Conservation (phyloP, 2,113 vertebrate genomes). For the Bothrops jararaca region DNA sequence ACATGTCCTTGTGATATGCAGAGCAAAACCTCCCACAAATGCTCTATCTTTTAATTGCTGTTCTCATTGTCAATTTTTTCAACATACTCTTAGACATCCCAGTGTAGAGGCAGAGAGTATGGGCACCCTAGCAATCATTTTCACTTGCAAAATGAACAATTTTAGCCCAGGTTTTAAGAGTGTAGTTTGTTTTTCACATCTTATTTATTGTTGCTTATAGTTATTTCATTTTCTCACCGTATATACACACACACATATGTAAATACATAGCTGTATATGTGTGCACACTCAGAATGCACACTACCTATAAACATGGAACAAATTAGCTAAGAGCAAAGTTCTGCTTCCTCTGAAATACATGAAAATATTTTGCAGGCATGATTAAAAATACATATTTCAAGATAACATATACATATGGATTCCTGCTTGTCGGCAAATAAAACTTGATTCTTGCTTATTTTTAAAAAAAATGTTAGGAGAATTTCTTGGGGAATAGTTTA, state of each 20-base stretch:
- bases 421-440: background rate
- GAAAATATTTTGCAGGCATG: background rate
- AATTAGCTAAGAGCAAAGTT: background rate
- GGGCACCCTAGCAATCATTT: background rate
- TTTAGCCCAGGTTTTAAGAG: background rate
- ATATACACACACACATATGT: background rate
- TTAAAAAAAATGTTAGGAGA: background rate
- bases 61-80: conserved; percentile 12
- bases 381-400: background rate
- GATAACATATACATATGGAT: background rate
- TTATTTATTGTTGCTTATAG: background rate
- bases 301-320: background rate
- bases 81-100: background rate
- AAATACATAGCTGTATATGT: background rate
- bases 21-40: conserved; percentile 32
- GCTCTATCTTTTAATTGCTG: conserved; percentile 22
- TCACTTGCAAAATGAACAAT: background rate
- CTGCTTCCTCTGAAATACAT: background rate
- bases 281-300: background rate
- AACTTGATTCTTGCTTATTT: background rate
- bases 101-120: conserved; percentile 5
- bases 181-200: background rate
- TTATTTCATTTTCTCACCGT: background rate
- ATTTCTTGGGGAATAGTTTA: background rate
- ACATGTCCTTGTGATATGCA: conserved; percentile 13